Evolutionary conservation across 1,140 invertebrate genomes (phyloP).

Genomic region (Stegodyphus dumicola): DNA sequence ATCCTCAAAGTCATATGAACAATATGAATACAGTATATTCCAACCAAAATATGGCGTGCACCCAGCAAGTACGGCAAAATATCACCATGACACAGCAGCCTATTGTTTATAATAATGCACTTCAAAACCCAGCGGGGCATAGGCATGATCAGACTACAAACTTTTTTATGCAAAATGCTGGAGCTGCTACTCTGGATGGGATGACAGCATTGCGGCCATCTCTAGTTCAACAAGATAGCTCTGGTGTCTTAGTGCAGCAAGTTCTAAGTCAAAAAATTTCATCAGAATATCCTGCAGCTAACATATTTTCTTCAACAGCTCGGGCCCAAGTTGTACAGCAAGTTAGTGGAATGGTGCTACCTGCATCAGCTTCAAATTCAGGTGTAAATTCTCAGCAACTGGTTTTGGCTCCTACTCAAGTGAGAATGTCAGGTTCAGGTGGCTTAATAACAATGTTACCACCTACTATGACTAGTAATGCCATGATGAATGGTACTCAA

Average conservation of each 20-base stretch:
- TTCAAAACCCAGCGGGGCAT: slow-evolving; percentile 28
- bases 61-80: slow-evolving; percentile 30
- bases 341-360: slow-evolving; percentile 58
- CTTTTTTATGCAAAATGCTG: slow-evolving; percentile 55
- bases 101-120: slow-evolving; percentile 35
- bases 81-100: slow-evolving; percentile 21
- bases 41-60: slow-evolving; percentile 20
- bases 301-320: slow-evolving; percentile 42
- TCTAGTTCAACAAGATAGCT: slow-evolving; percentile 47
- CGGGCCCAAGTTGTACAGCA: slow-evolving; percentile 58
- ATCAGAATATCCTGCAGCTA: slow-evolving; percentile 42
- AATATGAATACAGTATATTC: slow-evolving; percentile 35
- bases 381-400: slow-evolving; percentile 42
- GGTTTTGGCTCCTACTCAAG: slow-evolving; percentile 54
- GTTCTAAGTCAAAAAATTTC: slow-evolving; percentile 57
- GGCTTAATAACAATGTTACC: slow-evolving; percentile 56
- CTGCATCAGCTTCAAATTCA: slow-evolving; percentile 42
- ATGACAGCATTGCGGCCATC: slow-evolving; percentile 40
- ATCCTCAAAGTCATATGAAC: slow-evolving; percentile 31
- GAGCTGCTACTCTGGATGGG: slow-evolving; percentile 30
- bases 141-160: slow-evolving; percentile 34
- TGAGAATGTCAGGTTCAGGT: slow-evolving; percentile 51
- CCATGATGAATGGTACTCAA: slow-evolving; percentile 54
- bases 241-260: slow-evolving; percentile 54
- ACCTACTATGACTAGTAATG: slow-evolving; percentile 40